Conservation (phyloP, 2,888 invertebrate species). For the Silvanus unidentatus region DNA sequence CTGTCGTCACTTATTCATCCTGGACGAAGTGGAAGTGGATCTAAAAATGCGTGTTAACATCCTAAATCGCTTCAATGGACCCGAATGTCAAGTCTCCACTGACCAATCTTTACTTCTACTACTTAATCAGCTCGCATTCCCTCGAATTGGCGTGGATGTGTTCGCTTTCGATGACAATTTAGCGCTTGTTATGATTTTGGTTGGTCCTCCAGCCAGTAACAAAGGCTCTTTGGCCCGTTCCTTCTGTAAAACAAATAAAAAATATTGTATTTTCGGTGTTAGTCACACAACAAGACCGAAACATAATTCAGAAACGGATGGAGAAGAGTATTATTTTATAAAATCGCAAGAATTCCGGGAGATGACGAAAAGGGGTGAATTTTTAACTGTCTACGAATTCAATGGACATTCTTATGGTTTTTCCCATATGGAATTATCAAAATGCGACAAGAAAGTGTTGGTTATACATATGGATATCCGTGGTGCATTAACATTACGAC, state of each 20-base stretch:
- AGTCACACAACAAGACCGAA: conserved; percentile 1
- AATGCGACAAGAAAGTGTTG: conserved; percentile 1
- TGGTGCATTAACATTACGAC: background rate
- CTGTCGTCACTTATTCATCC: conserved; percentile 34
- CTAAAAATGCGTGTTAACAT: conserved; percentile 29
- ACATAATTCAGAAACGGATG: background rate
- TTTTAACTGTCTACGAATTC: background rate
- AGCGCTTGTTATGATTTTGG: conserved; percentile 43
- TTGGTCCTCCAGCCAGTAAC: conserved; percentile 42
- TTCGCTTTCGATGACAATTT: conserved; percentile 38
- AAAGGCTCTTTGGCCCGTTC: conserved; percentile 35
- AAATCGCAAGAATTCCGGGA: background rate
- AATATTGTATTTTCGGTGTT: conserved; percentile 1
- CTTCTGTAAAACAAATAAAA: conserved; percentile 26
- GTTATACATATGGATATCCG: background rate
- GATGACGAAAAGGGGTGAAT: background rate
- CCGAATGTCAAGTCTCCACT: no score
- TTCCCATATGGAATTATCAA: background rate
- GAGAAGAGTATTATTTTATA: background rate
- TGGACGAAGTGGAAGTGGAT: conserved; percentile 40
- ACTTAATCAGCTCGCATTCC: conserved; percentile 9
- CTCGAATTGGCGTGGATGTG: conserved; percentile 36
- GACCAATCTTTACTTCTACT: no score
- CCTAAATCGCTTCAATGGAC: conserved; percentile 17
- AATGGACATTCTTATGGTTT: conserved; percentile 1